These are phyloP conservation scores for Ceratosolen solmsi DNA, from an alignment of 1,140 invertebrate species.

Conservation along the genomic window DNA sequence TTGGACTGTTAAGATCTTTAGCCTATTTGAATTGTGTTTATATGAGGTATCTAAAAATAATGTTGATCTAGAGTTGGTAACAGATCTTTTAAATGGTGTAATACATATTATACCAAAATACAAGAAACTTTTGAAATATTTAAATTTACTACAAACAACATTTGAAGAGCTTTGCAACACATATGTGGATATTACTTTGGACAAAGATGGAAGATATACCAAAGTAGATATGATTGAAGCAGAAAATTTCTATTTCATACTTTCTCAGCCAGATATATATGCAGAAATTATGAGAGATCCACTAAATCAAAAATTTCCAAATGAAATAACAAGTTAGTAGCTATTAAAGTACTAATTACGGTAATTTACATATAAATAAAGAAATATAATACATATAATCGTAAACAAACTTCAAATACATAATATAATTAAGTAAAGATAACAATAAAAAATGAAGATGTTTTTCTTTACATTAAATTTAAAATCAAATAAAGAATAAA, in stretches of 20 bases:
- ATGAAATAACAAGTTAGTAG: not conserved
- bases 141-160: constrained; percentile 63
- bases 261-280: constrained; percentile 78
- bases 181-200: constrained; percentile 78
- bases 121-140: constrained; percentile 59
- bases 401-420: too few relatives aligned
- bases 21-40: constrained; percentile 82
- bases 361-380: too few relatives aligned
- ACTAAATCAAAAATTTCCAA: not conserved
- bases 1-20: constrained; percentile 91
- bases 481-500: too few relatives aligned
- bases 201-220: constrained; percentile 75
- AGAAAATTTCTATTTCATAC: constrained; percentile 78
- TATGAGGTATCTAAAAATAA: constrained; percentile 72
- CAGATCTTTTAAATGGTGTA: constrained; percentile 74
- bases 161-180: constrained; percentile 78
- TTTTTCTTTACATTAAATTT: too few relatives aligned
- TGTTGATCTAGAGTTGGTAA: constrained; percentile 78
- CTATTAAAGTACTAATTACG: not conserved
- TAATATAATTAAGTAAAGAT: too few relatives aligned
- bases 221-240: constrained; percentile 76
- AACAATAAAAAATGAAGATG: too few relatives aligned
- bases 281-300: constrained; percentile 69
- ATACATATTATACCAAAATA: constrained; percentile 48
- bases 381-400: too few relatives aligned